A percentile compares a stretch with the other conserved stretches of the same genome.
phyloP scores from a whole-genome alignment of 1,140 invertebrate species.

The Orchestia grillus region DNA sequence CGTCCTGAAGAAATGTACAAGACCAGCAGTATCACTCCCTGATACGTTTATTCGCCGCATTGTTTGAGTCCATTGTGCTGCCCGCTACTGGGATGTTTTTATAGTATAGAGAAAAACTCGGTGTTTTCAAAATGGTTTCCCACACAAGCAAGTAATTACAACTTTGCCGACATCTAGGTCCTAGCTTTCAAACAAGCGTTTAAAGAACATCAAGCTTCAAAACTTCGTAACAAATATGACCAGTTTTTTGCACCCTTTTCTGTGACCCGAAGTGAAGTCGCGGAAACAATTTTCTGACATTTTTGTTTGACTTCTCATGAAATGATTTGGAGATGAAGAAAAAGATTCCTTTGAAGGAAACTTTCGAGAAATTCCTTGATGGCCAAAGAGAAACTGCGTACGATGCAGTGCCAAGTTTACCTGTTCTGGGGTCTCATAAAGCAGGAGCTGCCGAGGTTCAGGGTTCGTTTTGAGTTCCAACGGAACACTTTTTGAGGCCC shows the following conservation, averaged over 20 bases:
- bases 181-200: constrained; percentile 24
- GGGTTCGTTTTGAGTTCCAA: too few relatives aligned
- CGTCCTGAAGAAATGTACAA: too few relatives aligned
- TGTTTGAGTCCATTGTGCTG: too few relatives aligned
- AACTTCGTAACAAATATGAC: constrained; percentile 8
- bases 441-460: too few relatives aligned
- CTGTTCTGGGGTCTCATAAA: too few relatives aligned
- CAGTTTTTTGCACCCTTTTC: neutral
- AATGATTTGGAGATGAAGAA: neutral
- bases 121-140: too few relatives aligned
- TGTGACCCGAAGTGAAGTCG: neutral
- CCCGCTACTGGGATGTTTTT: too few relatives aligned
- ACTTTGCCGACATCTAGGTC: neutral
- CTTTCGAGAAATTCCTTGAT: neutral
- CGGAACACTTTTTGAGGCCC: too few relatives aligned
- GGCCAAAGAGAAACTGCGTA: neutral
- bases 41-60: too few relatives aligned
- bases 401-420: neutral
- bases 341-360: neutral
- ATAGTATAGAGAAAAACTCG: too few relatives aligned
- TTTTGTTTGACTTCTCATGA: constrained; percentile 29
- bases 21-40: too few relatives aligned
- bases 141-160: constrained; percentile 30
- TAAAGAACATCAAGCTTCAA: neutral
- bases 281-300: constrained; percentile 40